Conservation (phyloP, 2,113 vertebrate genomes). For the Pavo muticus region DNA sequence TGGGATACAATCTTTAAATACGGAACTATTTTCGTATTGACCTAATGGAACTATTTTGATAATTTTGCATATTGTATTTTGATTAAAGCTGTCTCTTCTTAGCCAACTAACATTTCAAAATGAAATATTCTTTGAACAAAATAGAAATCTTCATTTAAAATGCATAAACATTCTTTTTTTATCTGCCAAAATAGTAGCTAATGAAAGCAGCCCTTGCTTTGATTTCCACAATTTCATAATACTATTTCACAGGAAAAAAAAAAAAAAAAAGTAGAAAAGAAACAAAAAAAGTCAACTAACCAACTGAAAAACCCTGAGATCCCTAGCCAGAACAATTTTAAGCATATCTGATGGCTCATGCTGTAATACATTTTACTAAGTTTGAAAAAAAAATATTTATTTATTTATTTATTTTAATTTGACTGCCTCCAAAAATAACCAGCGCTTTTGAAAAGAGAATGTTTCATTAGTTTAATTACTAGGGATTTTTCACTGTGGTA, state of each 20-base stretch:
- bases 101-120: not conserved
- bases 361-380: not conserved
- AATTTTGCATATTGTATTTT: not conserved
- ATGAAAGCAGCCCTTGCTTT: not conserved
- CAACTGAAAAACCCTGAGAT: not conserved
- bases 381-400: not conserved
- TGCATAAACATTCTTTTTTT: not conserved
- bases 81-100: not conserved
- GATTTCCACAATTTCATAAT: not conserved
- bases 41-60: not conserved
- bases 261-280: not conserved
- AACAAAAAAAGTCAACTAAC: not conserved
- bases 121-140: not conserved
- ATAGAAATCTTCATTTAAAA: not conserved
- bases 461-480: not conserved
- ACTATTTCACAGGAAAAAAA: not conserved
- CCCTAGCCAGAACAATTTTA: not conserved
- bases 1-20: not conserved
- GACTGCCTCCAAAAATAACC: not conserved
- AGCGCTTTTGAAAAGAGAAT: not conserved
- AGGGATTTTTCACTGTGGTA: not conserved
- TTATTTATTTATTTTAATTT: too few relatives aligned
- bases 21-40: not conserved
- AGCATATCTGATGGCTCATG: fast-evolving
- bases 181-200: not conserved